Conservation (phyloP, 1,140 invertebrate species). For the Anastatus disparis region DNA sequence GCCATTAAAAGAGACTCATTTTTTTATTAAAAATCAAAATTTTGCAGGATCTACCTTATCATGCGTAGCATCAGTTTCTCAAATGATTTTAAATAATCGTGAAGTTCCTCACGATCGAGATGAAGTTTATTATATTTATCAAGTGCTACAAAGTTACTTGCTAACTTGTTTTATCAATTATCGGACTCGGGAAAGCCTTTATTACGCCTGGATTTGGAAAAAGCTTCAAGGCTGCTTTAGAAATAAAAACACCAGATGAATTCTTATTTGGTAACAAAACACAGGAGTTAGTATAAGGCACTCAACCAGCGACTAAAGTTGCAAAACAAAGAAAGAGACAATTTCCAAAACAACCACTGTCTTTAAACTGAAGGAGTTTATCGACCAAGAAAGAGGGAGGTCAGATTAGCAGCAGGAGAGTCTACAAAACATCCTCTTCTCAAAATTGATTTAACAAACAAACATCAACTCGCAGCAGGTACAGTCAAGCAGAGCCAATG, state of each 20-base stretch:
- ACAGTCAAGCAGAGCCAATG: not conserved
- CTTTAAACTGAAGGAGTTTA: conserved; percentile 28
- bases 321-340: not conserved
- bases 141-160: conserved; percentile 24
- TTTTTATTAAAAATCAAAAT: conserved; percentile 4
- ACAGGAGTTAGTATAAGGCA: conserved; percentile 19
- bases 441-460: not conserved
- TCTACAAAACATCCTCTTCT: conserved; percentile 14
- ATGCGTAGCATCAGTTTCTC: conserved; percentile 1
- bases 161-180: not conserved
- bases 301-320: conserved; percentile 3
- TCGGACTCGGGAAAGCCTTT: conserved; percentile 27
- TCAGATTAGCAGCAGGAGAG: not conserved
- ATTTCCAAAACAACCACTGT: not conserved
- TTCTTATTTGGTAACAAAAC: too few relatives aligned
- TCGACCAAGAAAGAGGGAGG: not conserved
- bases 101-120: conserved; percentile 7
- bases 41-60: conserved; percentile 16
- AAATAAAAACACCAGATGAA: conserved; percentile 32
- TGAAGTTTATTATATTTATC: conserved; percentile 11
- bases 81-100: conserved; percentile 12
- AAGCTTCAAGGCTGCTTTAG: conserved; percentile 2
- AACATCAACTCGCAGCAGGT: not conserved
- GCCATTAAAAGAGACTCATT: conserved; percentile 19
- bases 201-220: too few relatives aligned